Evolutionary conservation across 2,888 invertebrate species (phyloP).

Genomic region (Zaprionus lineosus): DNA sequence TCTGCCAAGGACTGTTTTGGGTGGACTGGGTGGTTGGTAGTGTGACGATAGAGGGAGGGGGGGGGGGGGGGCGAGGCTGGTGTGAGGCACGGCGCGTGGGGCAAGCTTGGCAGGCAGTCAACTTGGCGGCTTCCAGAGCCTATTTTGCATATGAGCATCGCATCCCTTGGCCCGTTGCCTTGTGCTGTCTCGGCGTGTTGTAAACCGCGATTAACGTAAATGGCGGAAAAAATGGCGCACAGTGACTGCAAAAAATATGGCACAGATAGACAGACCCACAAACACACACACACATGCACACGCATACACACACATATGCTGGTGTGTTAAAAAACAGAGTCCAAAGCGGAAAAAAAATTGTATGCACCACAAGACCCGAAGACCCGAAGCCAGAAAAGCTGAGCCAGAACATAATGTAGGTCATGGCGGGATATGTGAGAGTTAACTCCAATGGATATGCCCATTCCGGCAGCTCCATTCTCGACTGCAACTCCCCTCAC

Average conservation of each 20-base stretch:
- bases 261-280: constrained; percentile 32
- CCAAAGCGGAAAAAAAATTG: constrained; percentile 18
- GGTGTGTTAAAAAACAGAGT: constrained; percentile 19
- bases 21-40: not conserved
- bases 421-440: constrained; percentile 54
- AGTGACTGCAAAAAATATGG: constrained; percentile 33
- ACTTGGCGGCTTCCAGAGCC: constrained; percentile 33
- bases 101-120: constrained; percentile 35
- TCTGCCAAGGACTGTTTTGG: too few species aligned
- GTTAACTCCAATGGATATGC: constrained; percentile 37
- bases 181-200: constrained; percentile 53
- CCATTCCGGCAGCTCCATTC: too few species aligned
- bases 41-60: not conserved
- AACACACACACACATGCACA: constrained; percentile 4
- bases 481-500: not conserved
- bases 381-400: constrained; percentile 2
- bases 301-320: too few species aligned
- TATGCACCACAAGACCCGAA: constrained; percentile 9
- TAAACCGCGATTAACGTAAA: constrained; percentile 75
- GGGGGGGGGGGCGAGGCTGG: not conserved
- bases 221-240: constrained; percentile 59
- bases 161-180: constrained; percentile 29
- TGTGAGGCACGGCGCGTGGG: not conserved
- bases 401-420: constrained; percentile 64
- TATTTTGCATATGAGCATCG: constrained; percentile 53